Percentiles rank a stretch among this genome's conserved stretches.
Evolutionary conservation across 2,797 vertebrate species (phyloP).

Genomic region (Mareca strepera): DNA sequence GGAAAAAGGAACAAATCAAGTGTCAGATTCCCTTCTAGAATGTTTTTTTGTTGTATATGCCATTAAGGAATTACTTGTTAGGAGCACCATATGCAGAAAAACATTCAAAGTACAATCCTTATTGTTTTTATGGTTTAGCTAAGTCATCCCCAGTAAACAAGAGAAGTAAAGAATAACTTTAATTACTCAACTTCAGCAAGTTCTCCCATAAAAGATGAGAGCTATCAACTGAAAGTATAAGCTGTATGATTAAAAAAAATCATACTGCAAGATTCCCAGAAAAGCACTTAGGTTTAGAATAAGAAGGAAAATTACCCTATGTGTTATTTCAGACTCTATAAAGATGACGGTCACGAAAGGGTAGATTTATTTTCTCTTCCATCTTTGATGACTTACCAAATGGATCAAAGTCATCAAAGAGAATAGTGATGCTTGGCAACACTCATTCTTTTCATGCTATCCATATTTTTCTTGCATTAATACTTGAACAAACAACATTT

Average conservation of each 20-base stretch:
- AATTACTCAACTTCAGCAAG: slow-evolving; percentile 56
- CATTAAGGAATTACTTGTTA: slow-evolving; percentile 40
- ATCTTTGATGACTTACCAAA: slow-evolving; percentile 31
- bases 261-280: not conserved
- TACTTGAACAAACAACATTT: not conserved
- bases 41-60: not conserved
- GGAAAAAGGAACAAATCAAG: not conserved
- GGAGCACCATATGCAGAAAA: slow-evolving; percentile 1
- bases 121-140: slow-evolving; percentile 43
- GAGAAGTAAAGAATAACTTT: slow-evolving; percentile 62
- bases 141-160: slow-evolving; percentile 50
- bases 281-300: not conserved
- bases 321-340: slow-evolving; percentile 15
- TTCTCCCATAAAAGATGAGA: slow-evolving; percentile 35
- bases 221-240: not conserved
- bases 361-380: slow-evolving; percentile 22
- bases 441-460: not conserved
- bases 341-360: not conserved
- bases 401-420: slow-evolving; percentile 12
- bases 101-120: slow-evolving; percentile 17
- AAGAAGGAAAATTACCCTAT: slow-evolving; percentile 17
- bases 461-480: not conserved
- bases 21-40: not conserved
- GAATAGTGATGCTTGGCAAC: not conserved
- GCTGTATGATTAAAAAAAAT: not conserved